Conservation (phyloP, 2,797 vertebrate species). For the Ctenochaetus hawaiiensis region DNA sequence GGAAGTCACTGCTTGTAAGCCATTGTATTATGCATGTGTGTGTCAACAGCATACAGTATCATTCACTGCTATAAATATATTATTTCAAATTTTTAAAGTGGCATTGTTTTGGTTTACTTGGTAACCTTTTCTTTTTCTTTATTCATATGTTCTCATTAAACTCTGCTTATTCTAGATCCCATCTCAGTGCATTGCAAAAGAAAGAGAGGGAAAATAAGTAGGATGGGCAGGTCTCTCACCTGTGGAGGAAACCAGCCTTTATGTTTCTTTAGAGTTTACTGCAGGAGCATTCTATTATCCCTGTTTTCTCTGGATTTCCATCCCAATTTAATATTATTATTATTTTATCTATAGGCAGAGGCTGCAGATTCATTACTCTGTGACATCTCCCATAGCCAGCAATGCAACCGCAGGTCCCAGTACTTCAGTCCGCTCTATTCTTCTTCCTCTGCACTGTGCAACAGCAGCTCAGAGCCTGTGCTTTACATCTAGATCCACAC, state of each 20-base stretch:
- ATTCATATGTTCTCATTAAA: neutral
- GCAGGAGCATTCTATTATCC: slow-evolving; percentile 32
- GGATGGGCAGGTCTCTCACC: neutral
- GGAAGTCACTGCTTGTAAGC: neutral
- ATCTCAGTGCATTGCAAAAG: slow-evolving; percentile 1
- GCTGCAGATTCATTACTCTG: slow-evolving; percentile 55
- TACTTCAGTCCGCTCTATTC: slow-evolving; percentile 27
- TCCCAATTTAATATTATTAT: slow-evolving; percentile 29
- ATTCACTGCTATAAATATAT: no score
- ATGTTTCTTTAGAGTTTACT: slow-evolving; percentile 23
- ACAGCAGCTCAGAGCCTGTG: slow-evolving; percentile 37
- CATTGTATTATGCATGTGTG: no score
- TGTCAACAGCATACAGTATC: no score
- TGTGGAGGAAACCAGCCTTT: slow-evolving; percentile 12
- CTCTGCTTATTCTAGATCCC: neutral
- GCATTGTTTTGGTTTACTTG: neutral
- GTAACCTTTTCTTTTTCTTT: neutral
- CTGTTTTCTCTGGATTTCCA: slow-evolving; percentile 27
- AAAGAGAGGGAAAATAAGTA: neutral
- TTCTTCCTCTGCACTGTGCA: slow-evolving; percentile 27
- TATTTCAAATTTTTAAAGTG: neutral
- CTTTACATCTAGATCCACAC: slow-evolving; percentile 54
- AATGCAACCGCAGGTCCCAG: slow-evolving; percentile 25
- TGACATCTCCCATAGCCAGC: slow-evolving; percentile 31
- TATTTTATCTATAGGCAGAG: slow-evolving; percentile 52